Base-by-base conservation (phyloP, 2,113 vertebrate genomes). In the Oryzias javanicus region DNA sequence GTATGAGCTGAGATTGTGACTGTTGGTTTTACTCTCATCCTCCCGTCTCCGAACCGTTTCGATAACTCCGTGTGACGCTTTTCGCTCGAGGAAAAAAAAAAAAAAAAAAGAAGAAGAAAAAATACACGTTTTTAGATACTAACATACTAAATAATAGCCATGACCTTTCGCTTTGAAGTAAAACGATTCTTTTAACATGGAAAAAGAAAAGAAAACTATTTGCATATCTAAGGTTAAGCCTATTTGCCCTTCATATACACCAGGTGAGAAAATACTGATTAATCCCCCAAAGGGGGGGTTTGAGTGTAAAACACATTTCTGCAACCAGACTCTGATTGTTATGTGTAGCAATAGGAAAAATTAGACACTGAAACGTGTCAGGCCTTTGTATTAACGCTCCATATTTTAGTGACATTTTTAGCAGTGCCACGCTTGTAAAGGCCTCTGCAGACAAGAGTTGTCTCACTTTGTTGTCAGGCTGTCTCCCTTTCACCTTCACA, bases 381-480 rank as follows among this genome's bases (percentile, higher is more conserved):
- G 74, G 84, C 78, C 80, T 85, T 84, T 12, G 84, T 90, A 91
- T 92, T 92, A 90, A 79, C 91, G 40, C 89, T 70, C 86, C 90
- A 93, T 92, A 92, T 91, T 88, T 92, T 91, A 91, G 88, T 86
- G 82, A 76, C 60, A 67, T 69, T 58, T 76, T 64, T 74, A 78
- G 67, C 68, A 60, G 84, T 69, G 81, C 76, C 78, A 64, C 56
- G 17, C 84, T 29, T 62, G 72, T 62, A 82, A 59, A 61, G 73
- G 73, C 78, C 70, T 86, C 72, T 70, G 62, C 76, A 74, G 64
- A 75, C 76, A 71, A 72, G 68, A 79, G 66, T 76, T 60, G 74
- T 67, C 75, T 64, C 74, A 83, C 64, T 83, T 10, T 87, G 87
- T 87, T 89, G 87, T 90, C 83, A 90, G 83, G 78, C 82, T 74